phyloP scores from a whole-genome alignment of 2,797 vertebrate genomes.

The Coluber constrictor region DNA sequence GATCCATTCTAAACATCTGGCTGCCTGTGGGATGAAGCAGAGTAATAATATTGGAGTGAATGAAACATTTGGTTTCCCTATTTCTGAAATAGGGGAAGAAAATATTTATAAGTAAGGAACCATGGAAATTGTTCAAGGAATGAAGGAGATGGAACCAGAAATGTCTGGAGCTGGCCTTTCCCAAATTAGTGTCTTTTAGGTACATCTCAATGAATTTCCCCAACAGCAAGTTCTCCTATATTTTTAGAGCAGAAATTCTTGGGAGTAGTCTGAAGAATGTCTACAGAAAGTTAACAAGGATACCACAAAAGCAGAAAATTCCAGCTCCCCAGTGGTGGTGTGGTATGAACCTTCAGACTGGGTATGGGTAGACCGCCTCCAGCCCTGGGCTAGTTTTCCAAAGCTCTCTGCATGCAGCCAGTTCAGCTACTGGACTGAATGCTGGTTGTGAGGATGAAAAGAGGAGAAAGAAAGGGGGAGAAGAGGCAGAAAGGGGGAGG shows the following conservation, averaged over 20 bases:
- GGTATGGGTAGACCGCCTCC: not conserved
- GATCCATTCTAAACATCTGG: not conserved
- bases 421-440: not conserved
- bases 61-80: not conserved
- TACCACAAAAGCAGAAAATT: not conserved
- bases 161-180: not conserved
- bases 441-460: not conserved
- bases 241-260: not conserved
- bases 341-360: not conserved
- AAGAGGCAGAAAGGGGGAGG: not conserved
- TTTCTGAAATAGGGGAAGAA: not conserved
- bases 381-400: not conserved
- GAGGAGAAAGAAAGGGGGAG: too few relatives aligned
- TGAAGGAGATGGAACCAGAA: not conserved
- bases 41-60: not conserved
- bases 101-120: not conserved
- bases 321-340: not conserved
- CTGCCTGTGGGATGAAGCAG: not conserved
- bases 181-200: not conserved
- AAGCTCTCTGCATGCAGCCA: not conserved
- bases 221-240: not conserved
- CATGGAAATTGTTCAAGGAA: not conserved
- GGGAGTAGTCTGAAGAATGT: too few relatives aligned
- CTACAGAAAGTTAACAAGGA: not conserved
- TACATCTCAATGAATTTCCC: not conserved